phyloP scores from a whole-genome alignment of 2,888 invertebrate species.

The Andrena marginata region DNA sequence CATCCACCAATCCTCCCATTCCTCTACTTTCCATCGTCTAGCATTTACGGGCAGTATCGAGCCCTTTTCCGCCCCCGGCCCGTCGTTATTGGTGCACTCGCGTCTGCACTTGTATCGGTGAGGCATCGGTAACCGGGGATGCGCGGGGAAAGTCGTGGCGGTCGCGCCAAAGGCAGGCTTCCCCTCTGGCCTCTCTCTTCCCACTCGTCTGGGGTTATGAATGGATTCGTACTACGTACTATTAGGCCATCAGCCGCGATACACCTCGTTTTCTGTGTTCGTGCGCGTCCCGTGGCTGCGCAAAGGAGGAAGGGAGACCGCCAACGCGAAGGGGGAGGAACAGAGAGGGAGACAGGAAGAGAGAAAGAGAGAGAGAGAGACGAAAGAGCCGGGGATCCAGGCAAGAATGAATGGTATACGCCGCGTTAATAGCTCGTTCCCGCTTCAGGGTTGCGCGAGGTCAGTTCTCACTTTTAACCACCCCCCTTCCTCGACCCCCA shows the following conservation, averaged over 20 bases:
- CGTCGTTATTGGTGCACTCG: constrained; percentile 2
- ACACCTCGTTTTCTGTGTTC: constrained; percentile 62
- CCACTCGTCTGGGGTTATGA: constrained; percentile 71
- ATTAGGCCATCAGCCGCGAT: constrained; percentile 76
- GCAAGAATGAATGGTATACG: constrained; percentile 75
- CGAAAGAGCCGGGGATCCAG: constrained; percentile 38
- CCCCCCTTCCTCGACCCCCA: constrained; percentile 5
- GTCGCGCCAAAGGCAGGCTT: constrained; percentile 50
- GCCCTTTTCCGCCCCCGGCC: neutral
- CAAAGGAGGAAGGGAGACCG: constrained; percentile 43
- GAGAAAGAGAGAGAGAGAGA: constrained; percentile 40
- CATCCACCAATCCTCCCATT: neutral
- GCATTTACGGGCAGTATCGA: neutral
- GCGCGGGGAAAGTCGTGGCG: constrained; percentile 9
- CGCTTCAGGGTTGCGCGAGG: constrained; percentile 73
- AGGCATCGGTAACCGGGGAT: neutral
- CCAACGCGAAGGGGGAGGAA: constrained; percentile 11
- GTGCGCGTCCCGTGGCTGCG: constrained; percentile 55
- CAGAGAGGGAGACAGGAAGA: constrained; percentile 23
- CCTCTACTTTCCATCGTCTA: constrained; percentile 2
- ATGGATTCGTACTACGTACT: constrained; percentile 75
- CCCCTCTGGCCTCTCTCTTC: constrained; percentile 24
- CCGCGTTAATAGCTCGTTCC: constrained; percentile 77
- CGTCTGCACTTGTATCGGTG: constrained; percentile 10
- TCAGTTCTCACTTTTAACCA: constrained; percentile 72